Conservation (phyloP, 2,797 vertebrate species). For the Furcifer pardalis region DNA sequence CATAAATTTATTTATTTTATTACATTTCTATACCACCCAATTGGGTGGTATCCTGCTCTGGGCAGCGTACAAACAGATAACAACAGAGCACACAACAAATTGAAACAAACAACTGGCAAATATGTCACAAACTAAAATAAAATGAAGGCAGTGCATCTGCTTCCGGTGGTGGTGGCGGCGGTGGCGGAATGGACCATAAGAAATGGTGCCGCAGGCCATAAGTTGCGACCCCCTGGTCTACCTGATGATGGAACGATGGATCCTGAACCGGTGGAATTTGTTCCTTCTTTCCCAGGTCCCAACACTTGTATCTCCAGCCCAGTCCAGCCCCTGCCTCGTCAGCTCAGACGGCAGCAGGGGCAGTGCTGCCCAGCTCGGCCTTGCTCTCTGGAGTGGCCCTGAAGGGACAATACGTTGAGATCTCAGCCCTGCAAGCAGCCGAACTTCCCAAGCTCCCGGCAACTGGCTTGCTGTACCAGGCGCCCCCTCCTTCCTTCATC, state of each 20-base stretch:
- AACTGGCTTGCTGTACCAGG: conserved; percentile 70
- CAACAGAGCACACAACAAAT: too few relatives aligned
- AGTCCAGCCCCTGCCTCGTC: conserved; percentile 65
- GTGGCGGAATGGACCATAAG: too few relatives aligned
- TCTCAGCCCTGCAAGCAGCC: conserved; percentile 68
- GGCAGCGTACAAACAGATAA: too few relatives aligned
- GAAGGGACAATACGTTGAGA: conserved; percentile 76
- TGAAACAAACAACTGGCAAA: too few relatives aligned
- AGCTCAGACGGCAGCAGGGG: neutral
- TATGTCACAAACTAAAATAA: too few relatives aligned
- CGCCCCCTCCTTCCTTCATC: conserved; percentile 69
- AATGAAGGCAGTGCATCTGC: too few relatives aligned
- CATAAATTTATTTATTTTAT: too few relatives aligned
- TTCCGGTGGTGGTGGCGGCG: too few relatives aligned
- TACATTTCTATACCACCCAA: too few relatives aligned
- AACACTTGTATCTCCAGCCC: conserved; percentile 71
- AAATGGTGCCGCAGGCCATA: too few relatives aligned
- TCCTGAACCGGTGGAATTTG: neutral
- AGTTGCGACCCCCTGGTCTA: too few relatives aligned
- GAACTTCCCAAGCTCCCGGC: conserved; percentile 73
- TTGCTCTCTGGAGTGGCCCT: conserved; percentile 73
- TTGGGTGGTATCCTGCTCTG: too few relatives aligned
- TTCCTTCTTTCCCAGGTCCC: conserved; percentile 61
- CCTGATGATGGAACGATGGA: neutral
- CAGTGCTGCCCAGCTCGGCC: conserved; percentile 54